phyloP scores from a whole-genome alignment of 2,113 vertebrate genomes.

The Tor tambroides region DNA sequence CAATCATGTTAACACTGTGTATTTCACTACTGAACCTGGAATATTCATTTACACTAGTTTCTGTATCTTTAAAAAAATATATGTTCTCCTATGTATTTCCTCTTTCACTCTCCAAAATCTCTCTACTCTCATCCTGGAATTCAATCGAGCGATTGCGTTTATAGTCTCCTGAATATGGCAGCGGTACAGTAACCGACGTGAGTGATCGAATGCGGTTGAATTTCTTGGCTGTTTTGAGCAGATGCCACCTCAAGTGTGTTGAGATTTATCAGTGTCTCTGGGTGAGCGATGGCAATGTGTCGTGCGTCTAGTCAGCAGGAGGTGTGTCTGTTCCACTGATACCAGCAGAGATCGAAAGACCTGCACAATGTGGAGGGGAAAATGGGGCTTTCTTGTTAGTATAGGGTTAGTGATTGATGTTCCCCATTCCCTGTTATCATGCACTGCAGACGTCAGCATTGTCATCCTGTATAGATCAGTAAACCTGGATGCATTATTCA shows the following conservation, averaged over 20 bases:
- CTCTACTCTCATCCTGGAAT: not conserved
- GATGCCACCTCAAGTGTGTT: not conserved
- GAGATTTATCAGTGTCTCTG: not conserved
- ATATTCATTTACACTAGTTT: not conserved
- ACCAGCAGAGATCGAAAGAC: not conserved
- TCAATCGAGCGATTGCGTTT: not conserved
- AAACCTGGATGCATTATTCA: not conserved
- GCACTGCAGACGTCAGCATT: not conserved
- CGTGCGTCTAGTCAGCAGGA: not conserved
- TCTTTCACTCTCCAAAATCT: not conserved
- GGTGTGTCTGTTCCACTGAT: constrained; percentile 1
- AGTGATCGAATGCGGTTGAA: not conserved
- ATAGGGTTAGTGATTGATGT: not conserved
- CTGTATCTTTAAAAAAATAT: not conserved
- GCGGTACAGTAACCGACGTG: not conserved
- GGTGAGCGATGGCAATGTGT: not conserved
- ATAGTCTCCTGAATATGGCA: not conserved
- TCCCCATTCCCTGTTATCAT: constrained; percentile 7
- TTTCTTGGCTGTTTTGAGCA: not conserved
- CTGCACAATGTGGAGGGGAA: not conserved
- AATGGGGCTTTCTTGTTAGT: not conserved
- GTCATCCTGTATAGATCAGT: not conserved
- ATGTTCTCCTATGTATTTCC: not conserved
- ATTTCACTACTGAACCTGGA: not conserved
- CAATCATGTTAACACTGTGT: too few relatives aligned